Percentiles rank a stretch among this genome's conserved stretches.
phyloP scores from a whole-genome alignment of 2,797 vertebrate genomes.

The Antennarius maculatus region DNA sequence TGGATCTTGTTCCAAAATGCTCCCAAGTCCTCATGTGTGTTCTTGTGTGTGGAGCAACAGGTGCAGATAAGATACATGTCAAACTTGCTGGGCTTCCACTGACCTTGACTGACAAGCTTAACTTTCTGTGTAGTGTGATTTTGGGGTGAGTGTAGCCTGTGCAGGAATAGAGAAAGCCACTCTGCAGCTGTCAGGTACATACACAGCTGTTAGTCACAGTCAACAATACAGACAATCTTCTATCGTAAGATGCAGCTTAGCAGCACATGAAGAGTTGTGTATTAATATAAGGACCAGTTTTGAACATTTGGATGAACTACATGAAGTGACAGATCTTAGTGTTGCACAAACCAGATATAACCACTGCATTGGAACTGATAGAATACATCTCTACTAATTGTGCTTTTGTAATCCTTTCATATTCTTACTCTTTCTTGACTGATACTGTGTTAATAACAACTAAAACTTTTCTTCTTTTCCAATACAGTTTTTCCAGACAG shows the following conservation, averaged over 20 bases:
- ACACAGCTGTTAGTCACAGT: slow-evolving; percentile 52
- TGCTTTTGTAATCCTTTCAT: not conserved
- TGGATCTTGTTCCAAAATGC: slow-evolving; percentile 11
- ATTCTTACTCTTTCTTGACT: no score
- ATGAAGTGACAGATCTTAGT: slow-evolving; percentile 6
- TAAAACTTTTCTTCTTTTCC: slow-evolving; percentile 20
- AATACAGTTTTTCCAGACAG: slow-evolving; percentile 75
- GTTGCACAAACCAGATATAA: not conserved
- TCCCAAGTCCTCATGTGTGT: slow-evolving; percentile 11
- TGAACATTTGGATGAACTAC: slow-evolving; percentile 10
- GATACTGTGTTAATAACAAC: not conserved
- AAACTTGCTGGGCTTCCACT: slow-evolving; percentile 46
- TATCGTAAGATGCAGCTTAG: slow-evolving; percentile 13
- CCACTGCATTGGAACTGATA: not conserved
- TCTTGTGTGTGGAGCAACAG: slow-evolving; percentile 63
- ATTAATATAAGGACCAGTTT: not conserved
- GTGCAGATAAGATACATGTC: slow-evolving; percentile 66
- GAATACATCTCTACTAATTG: not conserved
- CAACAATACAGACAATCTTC: slow-evolving; percentile 23
- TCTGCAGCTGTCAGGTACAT: slow-evolving; percentile 62
- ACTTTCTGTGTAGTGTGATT: slow-evolving; percentile 10
- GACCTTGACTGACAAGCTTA: slow-evolving; percentile 50
- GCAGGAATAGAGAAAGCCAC: slow-evolving; percentile 49
- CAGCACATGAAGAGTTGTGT: not conserved
- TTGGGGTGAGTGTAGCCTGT: slow-evolving; percentile 19